Evolutionary conservation across 2,888 invertebrate genomes (phyloP), one percentile per base, ranked within the genome.

Genomic region (Poecilobothrus nobilitatus): DNA sequence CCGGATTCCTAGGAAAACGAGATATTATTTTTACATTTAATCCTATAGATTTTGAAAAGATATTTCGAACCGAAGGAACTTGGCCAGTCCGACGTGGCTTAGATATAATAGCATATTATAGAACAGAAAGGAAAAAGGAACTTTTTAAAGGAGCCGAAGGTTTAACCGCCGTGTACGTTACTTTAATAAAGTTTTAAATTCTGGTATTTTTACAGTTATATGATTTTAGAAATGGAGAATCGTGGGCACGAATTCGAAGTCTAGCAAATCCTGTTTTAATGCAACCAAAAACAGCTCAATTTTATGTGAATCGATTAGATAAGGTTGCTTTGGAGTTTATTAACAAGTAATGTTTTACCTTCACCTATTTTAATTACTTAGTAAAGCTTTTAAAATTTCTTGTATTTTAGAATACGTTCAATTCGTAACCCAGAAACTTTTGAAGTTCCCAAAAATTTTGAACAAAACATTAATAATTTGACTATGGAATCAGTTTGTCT

Each of bases 261-360:
- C 86, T 86, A 73, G 87, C 88, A 0, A 88, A 89, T 76, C 87
- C 87, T 70, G 83, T 86, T 62, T 81, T 89, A 81, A 79, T 89
- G 78, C 84, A 87, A 74, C 86, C 88, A 0, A 85, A 86, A 76
- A 75, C 83, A 20, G 80, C 84, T 0, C 84, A 84, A 76, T 77
- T 83, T 7, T 86, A 86, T 70, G 76, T 83, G 6, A 80, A 83
- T 7, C 79, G 77, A 1, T 79, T 86, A 67, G 83, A 84, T 71
- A 80, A 81, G 69, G 83, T 86, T 34, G 82, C 84, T 27, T 75
- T 64, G 8, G 74, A 75, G 44, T 76, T 78, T 70, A 18, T 75
- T 2, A 66, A 72, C 9, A 74, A 73, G 27, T 62, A 20, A 65
- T 7, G 37, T 37, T 37, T 37, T 37, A 5, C 5, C 5, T 27